Conservation (phyloP, 2,888 invertebrate species). For the Xestia c-nigrum region DNA sequence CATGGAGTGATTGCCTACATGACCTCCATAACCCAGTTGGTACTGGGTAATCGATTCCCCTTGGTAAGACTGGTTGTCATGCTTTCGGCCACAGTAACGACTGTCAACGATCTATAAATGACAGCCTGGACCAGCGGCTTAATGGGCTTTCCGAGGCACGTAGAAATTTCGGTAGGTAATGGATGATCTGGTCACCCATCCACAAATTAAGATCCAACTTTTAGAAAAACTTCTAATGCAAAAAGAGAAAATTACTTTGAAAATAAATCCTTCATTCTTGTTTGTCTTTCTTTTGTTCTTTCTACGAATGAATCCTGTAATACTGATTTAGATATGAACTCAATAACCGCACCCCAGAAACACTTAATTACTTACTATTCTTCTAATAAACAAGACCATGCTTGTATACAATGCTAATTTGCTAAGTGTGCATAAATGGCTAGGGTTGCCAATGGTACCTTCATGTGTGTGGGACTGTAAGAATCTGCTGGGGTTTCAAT, state of each 20-base stretch:
- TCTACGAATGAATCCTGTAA: constrained; percentile 12
- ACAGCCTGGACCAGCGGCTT: too few relatives aligned
- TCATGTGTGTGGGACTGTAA: neutral
- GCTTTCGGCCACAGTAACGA: too few relatives aligned
- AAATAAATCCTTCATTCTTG: neutral
- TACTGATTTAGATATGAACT: constrained; percentile 33
- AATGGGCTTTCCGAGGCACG: too few relatives aligned
- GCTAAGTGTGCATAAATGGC: constrained; percentile 35
- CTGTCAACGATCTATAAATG: too few relatives aligned
- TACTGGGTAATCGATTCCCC: too few relatives aligned
- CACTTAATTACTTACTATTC: constrained; percentile 45
- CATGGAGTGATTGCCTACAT: too few relatives aligned
- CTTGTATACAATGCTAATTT: constrained; percentile 46
- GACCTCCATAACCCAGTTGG: too few relatives aligned
- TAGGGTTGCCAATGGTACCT: constrained; percentile 32
- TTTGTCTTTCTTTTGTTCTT: neutral
- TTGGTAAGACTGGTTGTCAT: too few relatives aligned
- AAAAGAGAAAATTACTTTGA: neutral
- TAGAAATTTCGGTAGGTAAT: too few relatives aligned
- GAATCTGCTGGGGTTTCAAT: neutral
- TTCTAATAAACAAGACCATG: constrained; percentile 25
- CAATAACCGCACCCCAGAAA: constrained; percentile 36
- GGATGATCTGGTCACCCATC: too few relatives aligned
- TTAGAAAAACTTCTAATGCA: neutral
- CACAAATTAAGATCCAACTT: too few relatives aligned